These are phyloP conservation scores for Chromis chromis DNA, from an alignment of 2,797 vertebrate genomes.

Conservation along the genomic window DNA sequence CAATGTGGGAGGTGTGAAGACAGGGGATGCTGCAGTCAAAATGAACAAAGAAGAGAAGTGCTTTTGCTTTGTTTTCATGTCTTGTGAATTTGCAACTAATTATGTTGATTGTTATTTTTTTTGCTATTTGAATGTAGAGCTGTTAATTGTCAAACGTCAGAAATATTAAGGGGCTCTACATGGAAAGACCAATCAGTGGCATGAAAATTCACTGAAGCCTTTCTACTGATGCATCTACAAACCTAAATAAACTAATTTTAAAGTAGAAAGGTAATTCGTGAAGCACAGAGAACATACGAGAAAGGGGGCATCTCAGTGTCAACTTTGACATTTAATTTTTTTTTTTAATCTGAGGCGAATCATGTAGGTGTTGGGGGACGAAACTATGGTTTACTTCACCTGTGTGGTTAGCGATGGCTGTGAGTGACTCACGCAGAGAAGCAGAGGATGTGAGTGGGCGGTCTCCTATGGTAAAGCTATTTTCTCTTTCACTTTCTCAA, in stretches of 20 bases:
- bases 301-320: constrained; percentile 12
- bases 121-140: constrained; percentile 19
- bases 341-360: neutral
- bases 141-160: constrained; percentile 31
- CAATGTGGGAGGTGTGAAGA: constrained; percentile 83
- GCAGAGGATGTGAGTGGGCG: constrained; percentile 70
- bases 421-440: constrained; percentile 58
- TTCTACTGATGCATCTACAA: neutral
- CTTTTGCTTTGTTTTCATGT: constrained; percentile 67
- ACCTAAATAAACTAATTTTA: neutral
- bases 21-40: constrained; percentile 77
- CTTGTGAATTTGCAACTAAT: constrained; percentile 66
- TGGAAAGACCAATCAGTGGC: constrained; percentile 3
- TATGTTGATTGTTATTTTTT: constrained; percentile 50
- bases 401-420: constrained; percentile 60
- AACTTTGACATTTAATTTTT: neutral
- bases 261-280: neutral
- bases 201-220: neutral
- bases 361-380: constrained; percentile 7
- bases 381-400: constrained; percentile 49
- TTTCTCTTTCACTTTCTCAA: constrained; percentile 71
- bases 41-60: constrained; percentile 76
- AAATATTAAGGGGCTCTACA: constrained; percentile 5
- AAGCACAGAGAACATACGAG: neutral
- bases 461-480: constrained; percentile 32